Evolutionary conservation across 2,113 vertebrate species (phyloP), one percentile per base, ranked within the genome.

Genomic region (Mellivora capensis): DNA sequence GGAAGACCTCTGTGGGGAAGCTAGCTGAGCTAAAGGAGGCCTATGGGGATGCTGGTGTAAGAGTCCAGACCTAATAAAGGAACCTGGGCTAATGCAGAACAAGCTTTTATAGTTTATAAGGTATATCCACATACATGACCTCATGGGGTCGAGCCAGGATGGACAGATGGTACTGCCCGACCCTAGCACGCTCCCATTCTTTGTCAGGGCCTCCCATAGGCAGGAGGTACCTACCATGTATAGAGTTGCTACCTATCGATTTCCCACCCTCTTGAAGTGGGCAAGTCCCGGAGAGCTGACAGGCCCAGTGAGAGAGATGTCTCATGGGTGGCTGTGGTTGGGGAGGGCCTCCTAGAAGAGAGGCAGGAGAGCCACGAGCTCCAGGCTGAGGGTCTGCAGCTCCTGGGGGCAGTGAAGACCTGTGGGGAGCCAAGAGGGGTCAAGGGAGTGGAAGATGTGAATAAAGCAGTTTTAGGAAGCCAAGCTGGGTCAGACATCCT

Each of bases 281-380:
- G 34, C 52, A 29, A 81, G 81, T 76, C 39, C 42, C 57, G 34
- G 77, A 93, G 39, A 82, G 44, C 57, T 34, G 64, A n/a, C 20
- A 37, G n/a, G 29, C 42, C 21, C 39, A 57, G 82, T 0, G 7
- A 87, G 11, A 59, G 27, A 49, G 18, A 37, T 31, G 7, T 29
- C 4, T 90, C 80, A 8, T 21, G 67, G 44, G 15, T 49, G 8
- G 20, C 13, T 37, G 7, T 71, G 27, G 34, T 86, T 29, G 59
- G 2, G n/a, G 72, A 94, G 52, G 81, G 44, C 64, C 90, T 94
- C 74, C 74, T 72, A 37, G 77, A 80, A 31, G 59, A 89, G 49
- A 29, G 74, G 34, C 23, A 61, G 44, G 34, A 93, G 15, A 49
- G 21, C 31, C 89, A 39, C 2, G 61, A 18, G 54, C 54, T 57